Evolutionary conservation across 2,797 vertebrate genomes (phyloP), one percentile per base, ranked within the genome.

Genomic region (Sus cebifrons): DNA sequence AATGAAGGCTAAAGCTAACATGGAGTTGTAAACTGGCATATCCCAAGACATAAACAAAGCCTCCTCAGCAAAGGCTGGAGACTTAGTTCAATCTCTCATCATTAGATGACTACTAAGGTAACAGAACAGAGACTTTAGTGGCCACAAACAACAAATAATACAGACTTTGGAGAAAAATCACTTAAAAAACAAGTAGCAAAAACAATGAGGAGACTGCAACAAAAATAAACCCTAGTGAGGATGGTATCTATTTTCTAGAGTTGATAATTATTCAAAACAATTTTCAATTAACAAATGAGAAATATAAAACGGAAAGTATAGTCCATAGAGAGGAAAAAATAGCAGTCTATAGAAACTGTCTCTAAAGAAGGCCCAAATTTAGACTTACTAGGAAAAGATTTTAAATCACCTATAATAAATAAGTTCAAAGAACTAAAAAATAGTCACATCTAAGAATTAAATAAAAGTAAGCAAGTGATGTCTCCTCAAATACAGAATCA

Each of bases 101-200:
- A 70, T 75, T 92, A 64, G 75, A 56, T 86, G 44, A 75, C 15
- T 17, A 32, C 44, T 40, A 82, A 90, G n/a, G 44, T 49, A 70
- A 64, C 52, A 60, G 49, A 81, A 32, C 9, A 89, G 52, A 85
- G n/a, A 81, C 3, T 40, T 84, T 4, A 67, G 49, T 23, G 20
- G 67, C 20, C 36, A 93, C 81, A 85, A 3, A 89, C 8, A 82
- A 95, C 21, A 82, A 95, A 78, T 12, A 64, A 75, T 16, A 75
- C 0, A 74, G 36, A 65, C 40, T 86, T 89, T 81, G 81, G 10
- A 56, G 49, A 96, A 89, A 84, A 77, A 56, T 75, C 18, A 89
- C 27, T 78, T n/a, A 65, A 64, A 56, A 79, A 85, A n/a, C 23
- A 70, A 71, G 71, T 16, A 95, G 56, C 15, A 79, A 71, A 49